Conservation (phyloP, 2,888 invertebrate species). For the Odontocerum albicorne region DNA sequence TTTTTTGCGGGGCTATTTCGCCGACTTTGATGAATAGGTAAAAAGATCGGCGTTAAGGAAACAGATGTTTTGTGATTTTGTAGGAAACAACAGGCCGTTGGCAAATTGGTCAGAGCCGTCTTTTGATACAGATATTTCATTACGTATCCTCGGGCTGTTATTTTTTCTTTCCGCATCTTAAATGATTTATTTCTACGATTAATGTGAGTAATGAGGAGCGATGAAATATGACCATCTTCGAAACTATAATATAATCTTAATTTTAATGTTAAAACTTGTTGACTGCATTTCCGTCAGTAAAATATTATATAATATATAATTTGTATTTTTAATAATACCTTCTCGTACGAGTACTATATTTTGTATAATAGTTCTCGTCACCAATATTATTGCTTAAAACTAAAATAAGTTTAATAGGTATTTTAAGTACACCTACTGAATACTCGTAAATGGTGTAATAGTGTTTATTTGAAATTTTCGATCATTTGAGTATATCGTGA, state of each 20-base stretch:
- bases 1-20: constrained; percentile 10
- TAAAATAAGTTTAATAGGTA: too few species aligned
- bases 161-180: constrained; percentile 10
- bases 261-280: constrained; percentile 16
- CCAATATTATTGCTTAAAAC: too few species aligned
- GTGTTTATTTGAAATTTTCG: too few species aligned
- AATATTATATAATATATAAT: too few species aligned
- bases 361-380: too few species aligned
- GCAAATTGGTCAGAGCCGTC: constrained; percentile 23
- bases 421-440: too few species aligned
- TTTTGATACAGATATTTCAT: constrained; percentile 26
- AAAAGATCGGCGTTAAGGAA: constrained; percentile 23
- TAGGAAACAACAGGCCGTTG: constrained; percentile 26
- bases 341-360: too few species aligned
- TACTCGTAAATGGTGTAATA: too few species aligned
- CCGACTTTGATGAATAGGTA: constrained; percentile 31
- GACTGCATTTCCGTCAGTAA: too few species aligned
- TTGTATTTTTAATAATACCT: too few species aligned
- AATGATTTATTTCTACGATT: constrained; percentile 23
- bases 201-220: constrained; percentile 17
- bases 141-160: constrained; percentile 5
- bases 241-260: constrained; percentile 17
- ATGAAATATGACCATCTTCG: constrained; percentile 20
- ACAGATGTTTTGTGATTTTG: constrained; percentile 30
- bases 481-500: too few species aligned